Percentiles rank a stretch among this genome's conserved stretches.
These are phyloP conservation scores for Amitus sp. DNA, from an alignment of 2,888 invertebrate genomes.

Conservation along the genomic window DNA sequence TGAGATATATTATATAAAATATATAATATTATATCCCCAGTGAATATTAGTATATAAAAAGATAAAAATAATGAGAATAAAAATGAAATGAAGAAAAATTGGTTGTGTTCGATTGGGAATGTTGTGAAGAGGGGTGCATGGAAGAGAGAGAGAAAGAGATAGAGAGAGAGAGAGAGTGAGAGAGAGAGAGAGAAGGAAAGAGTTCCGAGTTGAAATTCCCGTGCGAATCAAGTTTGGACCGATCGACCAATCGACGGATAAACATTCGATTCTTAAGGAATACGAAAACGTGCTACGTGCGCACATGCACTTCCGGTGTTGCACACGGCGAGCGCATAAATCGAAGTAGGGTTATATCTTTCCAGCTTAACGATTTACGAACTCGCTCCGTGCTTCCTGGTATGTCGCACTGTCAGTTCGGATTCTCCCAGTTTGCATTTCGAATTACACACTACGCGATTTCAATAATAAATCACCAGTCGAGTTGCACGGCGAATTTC, in stretches of 20 bases:
- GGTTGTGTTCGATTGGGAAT: too few species aligned
- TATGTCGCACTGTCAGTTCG: slow-evolving; percentile 24
- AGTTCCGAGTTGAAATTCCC: too few species aligned
- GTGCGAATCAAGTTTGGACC: background rate
- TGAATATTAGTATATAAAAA: too few species aligned
- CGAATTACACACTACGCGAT: slow-evolving; percentile 27
- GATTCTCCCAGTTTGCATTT: slow-evolving; percentile 36
- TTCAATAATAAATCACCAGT: slow-evolving; percentile 34
- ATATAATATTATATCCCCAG: too few species aligned
- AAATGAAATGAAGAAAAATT: too few species aligned
- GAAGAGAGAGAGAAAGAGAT: too few species aligned
- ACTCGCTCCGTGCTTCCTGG: slow-evolving; percentile 38
- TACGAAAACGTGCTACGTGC: slow-evolving; percentile 10
- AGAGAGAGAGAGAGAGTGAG: too few species aligned
- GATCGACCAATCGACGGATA: background rate
- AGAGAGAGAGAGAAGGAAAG: too few species aligned
- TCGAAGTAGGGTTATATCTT: slow-evolving; percentile 35
- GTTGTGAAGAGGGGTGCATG: too few species aligned
- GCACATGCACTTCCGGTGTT: slow-evolving; percentile 34
- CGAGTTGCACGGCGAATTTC: slow-evolving; percentile 21
- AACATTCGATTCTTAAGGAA: background rate
- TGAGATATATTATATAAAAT: too few species aligned
- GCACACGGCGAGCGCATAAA: slow-evolving; percentile 30
- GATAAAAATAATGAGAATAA: too few species aligned
- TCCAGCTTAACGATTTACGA: slow-evolving; percentile 39